A percentile compares a stretch with the other conserved stretches of the same genome.
Conservation (phyloP, 2,888 invertebrate genomes). For the Drosophila nigricruria region DNA sequence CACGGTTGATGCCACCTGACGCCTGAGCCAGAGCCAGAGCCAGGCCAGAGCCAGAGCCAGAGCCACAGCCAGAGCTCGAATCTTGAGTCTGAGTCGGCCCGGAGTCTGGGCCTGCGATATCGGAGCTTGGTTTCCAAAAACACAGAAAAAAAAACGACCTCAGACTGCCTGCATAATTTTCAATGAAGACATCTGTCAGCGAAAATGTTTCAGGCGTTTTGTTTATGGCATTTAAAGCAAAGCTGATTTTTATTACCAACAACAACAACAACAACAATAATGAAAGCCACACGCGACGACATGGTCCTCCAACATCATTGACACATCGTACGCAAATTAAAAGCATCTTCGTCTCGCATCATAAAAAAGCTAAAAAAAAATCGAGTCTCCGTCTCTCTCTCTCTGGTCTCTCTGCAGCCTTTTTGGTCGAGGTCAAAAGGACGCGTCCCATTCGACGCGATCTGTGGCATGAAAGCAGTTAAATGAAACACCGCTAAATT, state of each 20-base stretch:
- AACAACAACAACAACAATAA: conserved; percentile 42
- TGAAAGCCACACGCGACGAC: conserved; percentile 71
- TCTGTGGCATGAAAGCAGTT: conserved; percentile 80
- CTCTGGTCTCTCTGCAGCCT: conserved; percentile 3
- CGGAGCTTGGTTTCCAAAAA: conserved; percentile 6
- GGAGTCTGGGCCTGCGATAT: conserved; percentile 10
- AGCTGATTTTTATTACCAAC: conserved; percentile 80
- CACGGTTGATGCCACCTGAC: conserved; percentile 74
- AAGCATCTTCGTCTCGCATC: conserved; percentile 68
- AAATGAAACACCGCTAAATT: conserved; percentile 77
- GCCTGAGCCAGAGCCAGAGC: conserved; percentile 34
- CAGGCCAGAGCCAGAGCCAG: not conserved
- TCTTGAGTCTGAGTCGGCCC: conserved; percentile 1
- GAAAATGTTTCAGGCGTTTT: conserved; percentile 81
- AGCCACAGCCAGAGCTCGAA: conserved; percentile 1
- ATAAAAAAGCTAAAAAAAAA: conserved; percentile 48
- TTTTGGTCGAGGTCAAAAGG: conserved; percentile 81
- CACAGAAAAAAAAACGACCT: not conserved
- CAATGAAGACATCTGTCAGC: conserved; percentile 84
- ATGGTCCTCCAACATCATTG: conserved; percentile 73
- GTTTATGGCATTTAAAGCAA: conserved; percentile 77
- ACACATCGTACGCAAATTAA: conserved; percentile 82
- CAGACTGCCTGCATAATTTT: conserved; percentile 67
- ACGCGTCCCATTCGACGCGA: conserved; percentile 83
- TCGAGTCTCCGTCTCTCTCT: conserved; percentile 1